Percentiles rank a stretch among this genome's conserved stretches.
These are phyloP conservation scores for Aplodontia rufa DNA, from an alignment of 2,113 vertebrate species.

Conservation along the genomic window DNA sequence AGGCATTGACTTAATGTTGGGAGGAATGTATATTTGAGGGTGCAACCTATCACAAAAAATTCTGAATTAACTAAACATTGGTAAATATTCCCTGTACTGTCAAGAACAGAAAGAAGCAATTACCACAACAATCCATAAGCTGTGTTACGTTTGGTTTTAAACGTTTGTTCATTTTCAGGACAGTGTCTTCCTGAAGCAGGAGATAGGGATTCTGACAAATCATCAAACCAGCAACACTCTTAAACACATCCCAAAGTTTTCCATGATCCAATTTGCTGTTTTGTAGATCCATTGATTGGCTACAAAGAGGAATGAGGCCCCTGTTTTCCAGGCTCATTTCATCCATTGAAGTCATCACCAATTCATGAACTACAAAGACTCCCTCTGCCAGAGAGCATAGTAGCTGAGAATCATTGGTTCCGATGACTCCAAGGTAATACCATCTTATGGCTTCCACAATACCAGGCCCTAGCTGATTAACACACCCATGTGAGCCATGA, in stretches of 20 bases:
- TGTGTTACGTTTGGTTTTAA: background rate
- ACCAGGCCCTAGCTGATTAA: background rate
- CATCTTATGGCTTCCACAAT: background rate
- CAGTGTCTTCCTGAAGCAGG: background rate
- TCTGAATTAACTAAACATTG: background rate
- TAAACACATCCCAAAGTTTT: background rate
- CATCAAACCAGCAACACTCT: background rate
- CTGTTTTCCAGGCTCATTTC: background rate
- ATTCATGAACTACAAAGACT: background rate
- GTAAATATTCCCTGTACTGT: background rate
- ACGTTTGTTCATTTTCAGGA: background rate
- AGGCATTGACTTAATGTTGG: background rate
- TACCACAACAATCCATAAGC: background rate
- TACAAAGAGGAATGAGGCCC: background rate
- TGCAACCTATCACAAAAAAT: background rate
- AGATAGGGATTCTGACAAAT: background rate
- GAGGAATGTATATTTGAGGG: background rate
- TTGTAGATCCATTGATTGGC: background rate
- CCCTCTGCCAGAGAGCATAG: background rate
- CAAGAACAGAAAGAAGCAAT: background rate
- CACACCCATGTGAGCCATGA: accelerated
- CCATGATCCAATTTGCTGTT: background rate
- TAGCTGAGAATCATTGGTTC: background rate
- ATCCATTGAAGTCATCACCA: background rate
- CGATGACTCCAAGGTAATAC: background rate